Base-by-base conservation (phyloP, 2,888 invertebrate species). In the Ecliptopera silaceata region DNA sequence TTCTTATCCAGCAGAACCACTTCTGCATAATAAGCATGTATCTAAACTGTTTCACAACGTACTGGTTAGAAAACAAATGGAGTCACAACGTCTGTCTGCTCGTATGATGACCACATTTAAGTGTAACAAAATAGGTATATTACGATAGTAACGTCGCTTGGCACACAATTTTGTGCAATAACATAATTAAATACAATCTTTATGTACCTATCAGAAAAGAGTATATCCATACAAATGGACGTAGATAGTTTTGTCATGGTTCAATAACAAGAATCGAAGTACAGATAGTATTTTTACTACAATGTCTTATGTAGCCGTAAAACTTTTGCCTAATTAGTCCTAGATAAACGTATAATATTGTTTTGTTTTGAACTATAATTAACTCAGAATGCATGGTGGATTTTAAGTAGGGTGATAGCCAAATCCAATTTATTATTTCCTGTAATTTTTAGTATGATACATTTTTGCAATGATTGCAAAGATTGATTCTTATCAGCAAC, bases 141-240 rank as follows among this genome's bases (percentile, higher is more conserved):
- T 38, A 2, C 12, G 50, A 43, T 45, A 34, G 34, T 34, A 47
- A 41, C 15, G 31, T 36, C 48, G 17, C 44, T 47, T 38, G 18
- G 22, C 41, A 44, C 26, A 29, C 26, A 36, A 29, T 6, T 41
- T 43, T 43, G 26, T 29, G 42, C 46, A 50, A 58, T 38, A 58
- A 61, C 54, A 61, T 61, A 57, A 48, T 57, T 47, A 39, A 46
- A 58, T 58, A 26, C n/a, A 32, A 62, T 59, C 56, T 62, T 56
- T 56, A 62, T 56, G 32, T 13, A n/a, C n/a, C n/a, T n/a, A 44
- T 46, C 32, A 11, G 47, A 17, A 46, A 18, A 38, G 18, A 4
- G 4, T 26, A 1, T 36, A 18, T 0, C n/a, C 20, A 22, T 41
- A n/a, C 4, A 18, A 39, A 39, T 17, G 29, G 6, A 17, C 4